Percentiles rank a stretch among this genome's conserved stretches.
Evolutionary conservation across 2,888 invertebrate species (phyloP).

Genomic region (Epiblema foenella): DNA sequence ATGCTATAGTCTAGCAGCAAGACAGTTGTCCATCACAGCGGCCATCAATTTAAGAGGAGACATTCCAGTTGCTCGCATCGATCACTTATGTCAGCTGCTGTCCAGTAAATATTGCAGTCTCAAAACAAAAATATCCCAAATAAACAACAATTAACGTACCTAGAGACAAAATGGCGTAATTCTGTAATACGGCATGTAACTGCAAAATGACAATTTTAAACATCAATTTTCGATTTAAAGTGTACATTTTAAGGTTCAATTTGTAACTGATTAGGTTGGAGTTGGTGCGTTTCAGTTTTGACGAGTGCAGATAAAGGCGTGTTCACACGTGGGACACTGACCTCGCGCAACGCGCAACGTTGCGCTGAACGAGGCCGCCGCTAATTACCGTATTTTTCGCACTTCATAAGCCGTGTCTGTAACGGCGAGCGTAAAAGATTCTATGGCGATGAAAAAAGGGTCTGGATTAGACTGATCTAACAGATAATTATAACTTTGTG

Average conservation of each 20-base stretch:
- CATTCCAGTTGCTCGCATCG: not conserved
- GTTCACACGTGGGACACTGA: conserved; percentile 53
- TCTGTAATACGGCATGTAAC: conserved; percentile 11
- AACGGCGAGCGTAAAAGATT: not conserved
- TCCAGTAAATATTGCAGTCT: conserved; percentile 15
- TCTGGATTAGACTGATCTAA: not conserved
- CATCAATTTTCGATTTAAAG: not conserved
- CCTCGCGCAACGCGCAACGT: conserved; percentile 54
- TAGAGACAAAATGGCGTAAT: conserved; percentile 25
- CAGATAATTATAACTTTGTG: not conserved
- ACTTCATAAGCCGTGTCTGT: conserved; percentile 24
- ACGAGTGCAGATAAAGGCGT: conserved; percentile 26
- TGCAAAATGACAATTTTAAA: not conserved
- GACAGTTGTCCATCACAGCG: too few relatives aligned
- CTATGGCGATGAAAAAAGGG: conserved; percentile 1
- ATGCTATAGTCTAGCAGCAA: too few relatives aligned
- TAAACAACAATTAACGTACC: conserved; percentile 37
- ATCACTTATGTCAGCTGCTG: not conserved
- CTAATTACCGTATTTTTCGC: conserved; percentile 39
- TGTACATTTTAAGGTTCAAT: not conserved
- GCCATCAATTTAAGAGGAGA: too few relatives aligned
- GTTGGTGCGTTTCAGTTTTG: not conserved
- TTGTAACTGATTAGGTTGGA: not conserved
- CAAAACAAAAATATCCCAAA: conserved; percentile 20
- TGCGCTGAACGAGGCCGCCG: conserved; percentile 47